Conservation (phyloP, 2,888 invertebrate species). For the Cepaea hortensis region DNA sequence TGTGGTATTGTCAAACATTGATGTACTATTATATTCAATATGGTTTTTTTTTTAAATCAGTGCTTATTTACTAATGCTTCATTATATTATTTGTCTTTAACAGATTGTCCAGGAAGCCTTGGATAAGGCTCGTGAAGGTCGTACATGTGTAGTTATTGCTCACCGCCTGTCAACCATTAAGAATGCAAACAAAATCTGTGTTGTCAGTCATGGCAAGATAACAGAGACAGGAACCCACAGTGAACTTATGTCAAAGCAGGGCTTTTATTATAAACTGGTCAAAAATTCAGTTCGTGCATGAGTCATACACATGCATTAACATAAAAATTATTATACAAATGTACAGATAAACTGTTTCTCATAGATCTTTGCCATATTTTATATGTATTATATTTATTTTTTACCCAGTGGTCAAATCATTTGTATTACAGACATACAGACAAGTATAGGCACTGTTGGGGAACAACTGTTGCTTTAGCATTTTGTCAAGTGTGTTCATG, state of each 20-base stretch:
- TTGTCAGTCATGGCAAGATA: constrained; percentile 73
- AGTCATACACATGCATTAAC: neutral
- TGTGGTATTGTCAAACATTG: no score
- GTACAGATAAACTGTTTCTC: neutral
- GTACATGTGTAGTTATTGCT: constrained; percentile 91
- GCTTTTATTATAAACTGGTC: constrained; percentile 71
- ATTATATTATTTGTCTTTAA: constrained; percentile 45
- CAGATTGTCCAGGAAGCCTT: constrained; percentile 91
- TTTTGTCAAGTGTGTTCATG: no score
- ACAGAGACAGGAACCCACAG: constrained; percentile 72
- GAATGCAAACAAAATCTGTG: constrained; percentile 83
- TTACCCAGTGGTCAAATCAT: neutral
- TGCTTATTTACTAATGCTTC: no score
- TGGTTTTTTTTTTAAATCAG: no score
- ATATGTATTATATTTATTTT: neutral
- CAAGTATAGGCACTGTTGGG: no score
- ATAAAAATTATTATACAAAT: neutral
- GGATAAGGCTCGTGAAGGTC: constrained; percentile 85
- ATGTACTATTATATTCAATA: no score
- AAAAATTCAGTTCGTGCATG: constrained; percentile 37
- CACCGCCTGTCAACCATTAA: constrained; percentile 90
- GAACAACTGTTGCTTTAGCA: no score
- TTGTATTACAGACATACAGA: no score
- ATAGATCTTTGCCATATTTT: neutral
- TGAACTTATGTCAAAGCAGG: constrained; percentile 67